Evolutionary conservation across 2,888 invertebrate species (phyloP), one percentile per base, ranked within the genome.

Genomic region (Sinhomidia bicolor): DNA sequence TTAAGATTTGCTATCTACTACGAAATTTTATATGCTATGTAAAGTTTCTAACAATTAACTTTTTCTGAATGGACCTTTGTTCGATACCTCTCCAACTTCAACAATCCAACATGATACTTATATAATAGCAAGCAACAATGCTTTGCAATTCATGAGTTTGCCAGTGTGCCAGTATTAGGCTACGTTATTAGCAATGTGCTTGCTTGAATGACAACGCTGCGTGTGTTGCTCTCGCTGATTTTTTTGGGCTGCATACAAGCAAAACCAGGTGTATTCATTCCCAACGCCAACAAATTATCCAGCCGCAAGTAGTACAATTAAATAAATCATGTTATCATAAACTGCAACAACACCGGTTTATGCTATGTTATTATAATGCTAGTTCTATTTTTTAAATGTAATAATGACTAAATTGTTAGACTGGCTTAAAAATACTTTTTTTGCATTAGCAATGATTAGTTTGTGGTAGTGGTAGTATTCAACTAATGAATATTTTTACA

Each of bases 371-470:
- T 12, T 65, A 5, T 26, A 32, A 7, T 23, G 60, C 60, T 36
- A 54, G 14, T 41, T 7, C 36, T 65, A 65, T n/a, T 65, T 41
- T 68, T 32, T 14, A 32, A 62, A 51, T 47, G 6, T 78, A 20
- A 78, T 57, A n/a, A 23, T 85, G 87, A 87, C 87, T 88, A 88
- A 68, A 41, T 88, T 85, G 65, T 88, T 88, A 88, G 83, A 88
- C 88, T 88, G 88, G 88, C 88, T 84, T 88, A 88, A 62, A 71
- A 86, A 32, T 68, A 79, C 62, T n/a, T n/a, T 47, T 87, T 81
- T 79, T 82, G 60, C 62, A 81, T 79, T 74, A 81, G 79, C 80
- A 86, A 57, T 76, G 84, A 84, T 76, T 84, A 84, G 76, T 84
- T 60, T 74, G 54, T 80, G 57, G 23, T 57, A 71, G 29, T 82